These are phyloP conservation scores for Amblyjoppa fuscipennis DNA, from an alignment of 2,888 invertebrate species.

Conservation along the genomic window DNA sequence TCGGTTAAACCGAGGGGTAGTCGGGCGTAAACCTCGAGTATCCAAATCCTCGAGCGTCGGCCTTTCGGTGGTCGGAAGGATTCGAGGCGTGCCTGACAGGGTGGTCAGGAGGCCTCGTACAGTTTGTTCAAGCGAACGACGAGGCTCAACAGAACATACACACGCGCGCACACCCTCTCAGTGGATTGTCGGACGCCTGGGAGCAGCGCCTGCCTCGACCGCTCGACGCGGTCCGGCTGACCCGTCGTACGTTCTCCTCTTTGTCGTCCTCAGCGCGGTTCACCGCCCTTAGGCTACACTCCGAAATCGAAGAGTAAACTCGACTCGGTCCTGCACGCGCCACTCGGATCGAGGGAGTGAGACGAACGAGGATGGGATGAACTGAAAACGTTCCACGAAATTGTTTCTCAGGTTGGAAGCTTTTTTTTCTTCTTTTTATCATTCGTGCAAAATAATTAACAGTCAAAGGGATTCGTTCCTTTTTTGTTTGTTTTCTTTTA, in stretches of 20 bases:
- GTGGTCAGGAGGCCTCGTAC: constrained; percentile 76
- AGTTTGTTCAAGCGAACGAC: constrained; percentile 77
- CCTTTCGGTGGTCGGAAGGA: constrained; percentile 66
- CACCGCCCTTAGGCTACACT: constrained; percentile 68
- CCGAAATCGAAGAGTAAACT: constrained; percentile 66
- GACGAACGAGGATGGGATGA: constrained; percentile 28
- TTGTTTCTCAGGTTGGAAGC: constrained; percentile 39
- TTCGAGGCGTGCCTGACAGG: constrained; percentile 75
- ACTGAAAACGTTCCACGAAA: constrained; percentile 51
- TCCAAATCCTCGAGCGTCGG: constrained; percentile 73
- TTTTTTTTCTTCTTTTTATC: not conserved
- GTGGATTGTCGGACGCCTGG: constrained; percentile 45
- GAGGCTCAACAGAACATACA: constrained; percentile 75
- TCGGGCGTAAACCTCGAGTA: constrained; percentile 69
- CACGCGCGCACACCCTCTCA: not conserved
- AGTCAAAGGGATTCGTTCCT: not conserved
- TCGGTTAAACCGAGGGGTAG: constrained; percentile 68
- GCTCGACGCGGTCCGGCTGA: constrained; percentile 50
- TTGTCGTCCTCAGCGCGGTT: constrained; percentile 65
- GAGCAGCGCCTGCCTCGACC: constrained; percentile 47
- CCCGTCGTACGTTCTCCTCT: constrained; percentile 43
- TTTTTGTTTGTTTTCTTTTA: not conserved
- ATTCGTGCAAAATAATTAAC: not conserved
- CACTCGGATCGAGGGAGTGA: constrained; percentile 24
- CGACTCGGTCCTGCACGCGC: constrained; percentile 54